Base-by-base conservation (phyloP, 1,140 invertebrate genomes). In the Drosophila ohnishii region DNA sequence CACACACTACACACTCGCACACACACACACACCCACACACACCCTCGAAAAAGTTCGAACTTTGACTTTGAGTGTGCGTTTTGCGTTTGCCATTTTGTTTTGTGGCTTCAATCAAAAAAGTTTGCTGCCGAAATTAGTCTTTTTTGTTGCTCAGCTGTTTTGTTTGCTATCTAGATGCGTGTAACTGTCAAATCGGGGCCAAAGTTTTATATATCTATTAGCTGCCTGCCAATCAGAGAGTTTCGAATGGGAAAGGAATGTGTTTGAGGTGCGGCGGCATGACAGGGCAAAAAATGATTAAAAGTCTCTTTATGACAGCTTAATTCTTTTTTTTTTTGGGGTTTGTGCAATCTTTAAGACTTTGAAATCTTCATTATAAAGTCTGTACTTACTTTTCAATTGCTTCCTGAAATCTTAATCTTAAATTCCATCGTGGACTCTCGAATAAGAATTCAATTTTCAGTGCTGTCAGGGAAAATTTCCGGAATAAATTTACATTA, bases 31-130 rank as follows among this genome's bases (percentile, higher is more conserved):
- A 19, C 19, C 0, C 28, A 10, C 61, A 58, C 51, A 79, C 28
- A 65, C 42, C 14, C 45, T 22, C 22, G 11, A 39, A 50, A 42
- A 55, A 50, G 25, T 60, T 71, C 55, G 77, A 80, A 80, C 70
- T 80, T 79, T 80, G 77, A 75, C 69, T 79, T 78, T 70, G 65
- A 67, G 65, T 67, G 61, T 53, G 66, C 58, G 64, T 67, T 64
- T 22, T 22, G 22, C 22, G 22, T 22, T 22, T 81, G 66, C 44
- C 30, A 44, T 57, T 69, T 66, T 39, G 40, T 70, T 55, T 55
- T 71, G 65, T 13, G 39, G 82, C 82, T 78, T 85, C 83, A 86
- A 86, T 86, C 83, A 87, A 70, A 79, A 85, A 86, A 86, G 71
- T 86, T 86, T 66, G 61, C 47, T 62, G 61, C 40, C 58, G 50